Conservation (phyloP, 2,797 vertebrate genomes). For the Synaphobranchus kaupii region DNA sequence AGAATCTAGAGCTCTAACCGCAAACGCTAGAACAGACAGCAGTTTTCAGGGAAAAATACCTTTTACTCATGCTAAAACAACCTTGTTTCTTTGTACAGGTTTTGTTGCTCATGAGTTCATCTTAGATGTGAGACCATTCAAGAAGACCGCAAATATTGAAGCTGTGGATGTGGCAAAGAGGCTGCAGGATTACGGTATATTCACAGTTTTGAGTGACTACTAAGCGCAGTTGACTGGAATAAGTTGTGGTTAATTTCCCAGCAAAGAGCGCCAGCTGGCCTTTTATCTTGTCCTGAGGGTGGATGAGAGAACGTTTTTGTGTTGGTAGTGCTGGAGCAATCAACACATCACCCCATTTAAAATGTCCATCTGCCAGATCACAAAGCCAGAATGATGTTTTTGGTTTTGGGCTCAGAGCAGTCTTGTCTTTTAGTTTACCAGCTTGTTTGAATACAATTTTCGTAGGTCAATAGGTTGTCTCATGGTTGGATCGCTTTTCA, state of each 20-base stretch:
- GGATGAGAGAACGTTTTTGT: not conserved
- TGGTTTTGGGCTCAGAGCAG: not conserved
- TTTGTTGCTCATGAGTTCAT: constrained; percentile 97
- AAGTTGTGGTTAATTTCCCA: not conserved
- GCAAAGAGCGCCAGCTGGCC: not conserved
- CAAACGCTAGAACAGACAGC: not conserved
- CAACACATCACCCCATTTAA: not conserved
- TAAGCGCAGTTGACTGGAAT: not conserved
- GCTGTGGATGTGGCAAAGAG: constrained; percentile 95
- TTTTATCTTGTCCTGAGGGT: not conserved
- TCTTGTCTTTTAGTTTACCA: not conserved
- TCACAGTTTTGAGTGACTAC: not conserved
- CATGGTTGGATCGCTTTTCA: too few species aligned
- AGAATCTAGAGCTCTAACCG: not conserved
- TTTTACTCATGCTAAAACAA: not conserved
- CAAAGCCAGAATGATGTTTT: not conserved
- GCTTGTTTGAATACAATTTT: not conserved
- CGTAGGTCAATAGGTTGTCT: too few species aligned
- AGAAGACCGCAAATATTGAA: constrained; percentile 94
- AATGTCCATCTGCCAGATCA: not conserved
- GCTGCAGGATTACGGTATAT: constrained; percentile 93
- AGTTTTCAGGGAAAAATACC: not conserved
- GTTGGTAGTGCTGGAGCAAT: not conserved
- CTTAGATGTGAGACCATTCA: constrained; percentile 92
- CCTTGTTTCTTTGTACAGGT: constrained; percentile 64